phyloP scores from a whole-genome alignment of 2,113 vertebrate genomes.

The Eleginops maclovinus region DNA sequence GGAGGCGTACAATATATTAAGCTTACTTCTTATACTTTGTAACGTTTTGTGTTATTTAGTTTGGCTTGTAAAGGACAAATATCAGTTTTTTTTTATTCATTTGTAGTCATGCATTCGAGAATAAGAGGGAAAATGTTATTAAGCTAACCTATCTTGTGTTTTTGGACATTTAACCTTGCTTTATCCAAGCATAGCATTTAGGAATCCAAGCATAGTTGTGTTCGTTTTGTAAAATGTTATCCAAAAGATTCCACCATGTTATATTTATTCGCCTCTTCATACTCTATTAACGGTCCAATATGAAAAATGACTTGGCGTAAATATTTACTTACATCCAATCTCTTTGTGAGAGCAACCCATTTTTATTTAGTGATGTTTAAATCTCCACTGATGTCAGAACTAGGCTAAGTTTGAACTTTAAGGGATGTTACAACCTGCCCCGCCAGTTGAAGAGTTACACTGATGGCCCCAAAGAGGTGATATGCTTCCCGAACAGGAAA shows the following conservation, averaged over 20 bases:
- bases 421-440: not conserved
- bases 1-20: not conserved
- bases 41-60: not conserved
- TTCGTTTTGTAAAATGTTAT: not conserved
- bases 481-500: not conserved
- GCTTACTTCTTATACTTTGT: not conserved
- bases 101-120: not conserved
- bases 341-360: not conserved
- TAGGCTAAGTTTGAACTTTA: not conserved
- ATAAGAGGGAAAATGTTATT: not conserved
- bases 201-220: not conserved
- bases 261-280: not conserved
- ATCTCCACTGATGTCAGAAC: not conserved
- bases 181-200: not conserved
- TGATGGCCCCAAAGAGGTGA: not conserved
- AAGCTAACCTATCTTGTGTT: not conserved
- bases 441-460: not conserved
- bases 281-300: not conserved
- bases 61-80: not conserved
- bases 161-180: not conserved
- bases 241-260: not conserved
- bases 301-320: not conserved
- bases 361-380: not conserved
- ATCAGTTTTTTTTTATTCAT: too few species aligned
- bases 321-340: not conserved